phyloP scores from a whole-genome alignment of 2,888 invertebrate species.

The Drosophila helvetica region DNA sequence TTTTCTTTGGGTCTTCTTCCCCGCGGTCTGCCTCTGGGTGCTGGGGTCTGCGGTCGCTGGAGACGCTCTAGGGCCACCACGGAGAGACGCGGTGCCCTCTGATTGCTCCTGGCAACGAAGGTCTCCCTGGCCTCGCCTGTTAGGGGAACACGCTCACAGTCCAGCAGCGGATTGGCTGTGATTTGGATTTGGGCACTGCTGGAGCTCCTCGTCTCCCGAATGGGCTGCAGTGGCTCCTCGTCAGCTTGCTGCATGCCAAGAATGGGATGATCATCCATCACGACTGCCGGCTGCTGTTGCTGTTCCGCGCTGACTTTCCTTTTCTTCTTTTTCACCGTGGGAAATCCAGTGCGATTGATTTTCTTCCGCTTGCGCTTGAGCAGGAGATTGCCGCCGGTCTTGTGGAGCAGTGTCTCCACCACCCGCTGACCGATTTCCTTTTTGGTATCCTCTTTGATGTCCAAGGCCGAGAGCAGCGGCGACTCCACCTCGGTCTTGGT shows the following conservation, averaged over 20 bases:
- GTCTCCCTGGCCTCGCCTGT: constrained; percentile 88
- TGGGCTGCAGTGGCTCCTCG: constrained; percentile 30
- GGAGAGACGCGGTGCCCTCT: constrained; percentile 85
- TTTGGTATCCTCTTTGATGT: constrained; percentile 68
- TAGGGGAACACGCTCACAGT: constrained; percentile 88
- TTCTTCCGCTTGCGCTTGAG: constrained; percentile 89
- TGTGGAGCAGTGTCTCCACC: constrained; percentile 82
- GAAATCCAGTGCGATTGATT: constrained; percentile 94
- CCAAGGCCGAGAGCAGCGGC: constrained; percentile 79
- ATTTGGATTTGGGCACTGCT: constrained; percentile 39
- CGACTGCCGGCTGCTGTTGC: constrained; percentile 12
- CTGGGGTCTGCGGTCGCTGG: constrained; percentile 83
- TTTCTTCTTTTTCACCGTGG: constrained; percentile 92
- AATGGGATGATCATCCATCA: not conserved
- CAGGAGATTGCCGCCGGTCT: constrained; percentile 81
- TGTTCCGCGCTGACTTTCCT: constrained; percentile 84
- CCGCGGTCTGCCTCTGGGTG: constrained; percentile 37
- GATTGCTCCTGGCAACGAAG: constrained; percentile 86
- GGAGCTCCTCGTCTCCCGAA: constrained; percentile 56
- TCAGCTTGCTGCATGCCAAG: constrained; percentile 24
- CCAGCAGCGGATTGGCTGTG: constrained; percentile 22
- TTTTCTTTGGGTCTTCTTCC: constrained; percentile 50
- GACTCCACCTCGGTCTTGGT: constrained; percentile 84
- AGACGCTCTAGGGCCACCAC: constrained; percentile 87
- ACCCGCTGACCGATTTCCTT: constrained; percentile 73